Conservation (phyloP, 1,140 invertebrate genomes). For the Drusus annulatus region DNA sequence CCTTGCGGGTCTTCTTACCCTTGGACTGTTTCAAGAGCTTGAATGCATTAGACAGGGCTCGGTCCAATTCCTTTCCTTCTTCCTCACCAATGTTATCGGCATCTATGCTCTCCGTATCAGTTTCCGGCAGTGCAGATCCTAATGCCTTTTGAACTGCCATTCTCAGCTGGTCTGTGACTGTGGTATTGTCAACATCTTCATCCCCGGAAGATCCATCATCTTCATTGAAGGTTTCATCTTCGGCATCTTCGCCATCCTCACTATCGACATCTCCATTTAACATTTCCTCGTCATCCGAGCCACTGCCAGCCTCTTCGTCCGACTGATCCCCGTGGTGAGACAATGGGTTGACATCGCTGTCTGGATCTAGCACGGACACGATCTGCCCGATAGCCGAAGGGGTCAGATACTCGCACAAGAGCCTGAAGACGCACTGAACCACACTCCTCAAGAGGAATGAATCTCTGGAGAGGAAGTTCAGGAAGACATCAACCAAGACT, state of each 20-base stretch:
- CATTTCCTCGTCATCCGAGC: constrained; percentile 61
- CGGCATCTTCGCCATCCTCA: constrained; percentile 63
- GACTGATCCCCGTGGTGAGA: constrained; percentile 67
- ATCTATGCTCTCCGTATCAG: constrained; percentile 81
- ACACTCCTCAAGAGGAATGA: constrained; percentile 79
- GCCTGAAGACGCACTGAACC: constrained; percentile 80
- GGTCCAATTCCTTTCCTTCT: constrained; percentile 81
- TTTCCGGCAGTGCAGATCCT: constrained; percentile 71
- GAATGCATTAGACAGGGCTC: constrained; percentile 80
- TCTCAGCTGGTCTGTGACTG: constrained; percentile 77
- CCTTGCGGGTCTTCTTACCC: constrained; percentile 74
- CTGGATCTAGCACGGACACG: constrained; percentile 80
- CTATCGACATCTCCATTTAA: constrained; percentile 64
- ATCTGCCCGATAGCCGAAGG: constrained; percentile 79
- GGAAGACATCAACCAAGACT: constrained; percentile 83
- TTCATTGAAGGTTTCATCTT: constrained; percentile 32
- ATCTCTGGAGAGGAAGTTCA: constrained; percentile 81
- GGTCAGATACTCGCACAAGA: constrained; percentile 80
- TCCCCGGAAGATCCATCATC: constrained; percentile 64
- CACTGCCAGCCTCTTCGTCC: constrained; percentile 65
- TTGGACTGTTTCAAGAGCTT: constrained; percentile 76
- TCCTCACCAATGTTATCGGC: constrained; percentile 83
- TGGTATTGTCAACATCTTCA: constrained; percentile 74
- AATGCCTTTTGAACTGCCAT: constrained; percentile 77
- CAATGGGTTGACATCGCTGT: constrained; percentile 75